A percentile compares a stretch with the other conserved stretches of the same genome.
These are phyloP conservation scores for Erythrolamprus reginae DNA, from an alignment of 2,113 vertebrate genomes.

Conservation along the genomic window DNA sequence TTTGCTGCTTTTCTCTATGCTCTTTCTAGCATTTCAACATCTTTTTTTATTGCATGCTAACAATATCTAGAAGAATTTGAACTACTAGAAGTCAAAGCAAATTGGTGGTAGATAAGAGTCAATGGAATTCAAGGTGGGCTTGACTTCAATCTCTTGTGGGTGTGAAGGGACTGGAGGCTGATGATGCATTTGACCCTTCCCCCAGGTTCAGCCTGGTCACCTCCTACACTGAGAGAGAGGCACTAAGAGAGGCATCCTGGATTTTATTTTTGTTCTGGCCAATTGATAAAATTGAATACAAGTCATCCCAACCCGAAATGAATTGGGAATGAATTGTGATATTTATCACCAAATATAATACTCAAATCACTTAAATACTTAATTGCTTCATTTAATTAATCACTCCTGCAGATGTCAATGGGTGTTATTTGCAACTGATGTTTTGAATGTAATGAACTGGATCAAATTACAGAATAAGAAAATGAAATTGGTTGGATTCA, in stretches of 20 bases:
- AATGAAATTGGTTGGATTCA: too few relatives aligned
- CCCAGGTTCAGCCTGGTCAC: not conserved
- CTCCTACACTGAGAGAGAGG: not conserved
- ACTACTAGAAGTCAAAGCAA: not conserved
- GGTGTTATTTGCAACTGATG: not conserved
- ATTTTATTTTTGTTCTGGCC: not conserved
- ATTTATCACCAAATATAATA: not conserved
- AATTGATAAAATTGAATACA: not conserved
- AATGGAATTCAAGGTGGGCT: not conserved
- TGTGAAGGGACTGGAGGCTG: not conserved
- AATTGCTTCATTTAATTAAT: not conserved
- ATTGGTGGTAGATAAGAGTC: not conserved
- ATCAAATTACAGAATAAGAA: not conserved
- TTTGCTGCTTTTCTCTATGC: not conserved
- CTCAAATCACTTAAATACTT: not conserved
- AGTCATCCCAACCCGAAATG: not conserved
- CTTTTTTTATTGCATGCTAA: not conserved
- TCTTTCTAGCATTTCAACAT: not conserved
- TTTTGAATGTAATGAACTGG: not conserved
- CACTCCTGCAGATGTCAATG: not conserved
- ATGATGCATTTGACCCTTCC: not conserved
- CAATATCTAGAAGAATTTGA: not conserved
- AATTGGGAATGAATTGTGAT: not conserved
- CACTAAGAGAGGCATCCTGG: not conserved
- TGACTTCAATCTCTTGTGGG: not conserved